phyloP scores from a whole-genome alignment of 2,888 invertebrate genomes.

The Heteromyza rotundicornis region DNA sequence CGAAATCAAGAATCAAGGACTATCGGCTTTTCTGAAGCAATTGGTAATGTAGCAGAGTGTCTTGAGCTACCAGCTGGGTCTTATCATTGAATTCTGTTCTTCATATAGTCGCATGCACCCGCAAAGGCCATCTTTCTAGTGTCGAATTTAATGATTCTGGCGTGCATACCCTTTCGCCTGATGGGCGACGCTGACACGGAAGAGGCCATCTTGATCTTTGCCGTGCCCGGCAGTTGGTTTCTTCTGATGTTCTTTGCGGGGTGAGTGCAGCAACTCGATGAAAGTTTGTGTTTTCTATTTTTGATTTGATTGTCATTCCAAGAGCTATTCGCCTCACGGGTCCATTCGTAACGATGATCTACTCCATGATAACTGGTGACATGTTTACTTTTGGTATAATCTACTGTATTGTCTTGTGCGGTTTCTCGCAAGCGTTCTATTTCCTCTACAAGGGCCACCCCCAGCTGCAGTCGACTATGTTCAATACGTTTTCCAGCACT shows the following conservation, averaged over 20 bases:
- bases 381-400: constrained; percentile 98
- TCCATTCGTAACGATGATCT: constrained; percentile 99
- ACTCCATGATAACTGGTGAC: constrained; percentile 98
- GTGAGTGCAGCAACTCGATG: constrained; percentile 70
- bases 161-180: constrained; percentile 87
- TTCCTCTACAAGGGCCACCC: constrained; percentile 93
- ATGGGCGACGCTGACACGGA: constrained; percentile 78
- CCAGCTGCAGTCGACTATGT: constrained; percentile 80
- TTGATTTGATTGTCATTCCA: constrained; percentile 35
- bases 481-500: constrained; percentile 84
- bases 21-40: constrained; percentile 88
- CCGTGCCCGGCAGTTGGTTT: constrained; percentile 97
- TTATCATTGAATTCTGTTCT: neutral
- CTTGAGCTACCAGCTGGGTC: neutral
- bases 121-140: constrained; percentile 92
- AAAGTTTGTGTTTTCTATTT: neutral
- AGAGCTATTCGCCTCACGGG: constrained; percentile 92
- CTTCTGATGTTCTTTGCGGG: constrained; percentile 98
- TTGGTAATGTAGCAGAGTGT: constrained; percentile 67
- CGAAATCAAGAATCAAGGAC: constrained; percentile 93
- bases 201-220: constrained; percentile 89
- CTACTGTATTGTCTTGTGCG: constrained; percentile 91
- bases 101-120: constrained; percentile 86
- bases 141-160: constrained; percentile 87
- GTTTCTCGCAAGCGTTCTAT: constrained; percentile 94